phyloP scores from a whole-genome alignment of 2,797 vertebrate species.

The Sternotherus odoratus region DNA sequence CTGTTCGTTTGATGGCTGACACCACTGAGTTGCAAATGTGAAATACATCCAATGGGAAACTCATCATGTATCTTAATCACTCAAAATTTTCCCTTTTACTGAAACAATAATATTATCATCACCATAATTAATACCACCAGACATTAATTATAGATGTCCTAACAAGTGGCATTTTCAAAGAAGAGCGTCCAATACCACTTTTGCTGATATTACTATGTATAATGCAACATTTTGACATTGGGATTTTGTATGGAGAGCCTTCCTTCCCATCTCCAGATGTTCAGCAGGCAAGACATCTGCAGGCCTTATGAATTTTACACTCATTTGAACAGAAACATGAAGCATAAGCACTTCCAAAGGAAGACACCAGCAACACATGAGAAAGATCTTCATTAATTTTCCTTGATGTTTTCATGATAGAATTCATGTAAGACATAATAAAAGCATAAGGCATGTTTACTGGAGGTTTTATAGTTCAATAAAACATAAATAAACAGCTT shows the following conservation, averaged over 20 bases:
- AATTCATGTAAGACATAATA: conserved; percentile 62
- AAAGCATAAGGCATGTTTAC: conserved; percentile 71
- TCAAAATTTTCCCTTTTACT: not conserved
- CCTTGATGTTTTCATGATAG: conserved; percentile 32
- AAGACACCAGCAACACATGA: conserved; percentile 57
- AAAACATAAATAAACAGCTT: conserved; percentile 81
- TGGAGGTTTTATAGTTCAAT: conserved; percentile 74
- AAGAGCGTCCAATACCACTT: not conserved
- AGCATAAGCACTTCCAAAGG: conserved; percentile 45
- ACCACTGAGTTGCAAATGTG: not conserved
- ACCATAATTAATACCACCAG: not conserved
- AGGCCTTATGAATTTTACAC: conserved; percentile 39
- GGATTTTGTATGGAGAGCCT: not conserved
- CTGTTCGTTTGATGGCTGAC: not conserved
- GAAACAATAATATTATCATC: not conserved
- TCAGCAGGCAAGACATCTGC: conserved; percentile 66
- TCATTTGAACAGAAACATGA: not conserved
- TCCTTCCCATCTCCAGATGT: conserved; percentile 44
- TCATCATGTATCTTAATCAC: not conserved
- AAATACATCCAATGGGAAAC: not conserved
- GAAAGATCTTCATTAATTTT: conserved; percentile 54
- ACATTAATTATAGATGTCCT: not conserved
- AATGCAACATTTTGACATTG: not conserved
- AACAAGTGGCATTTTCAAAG: not conserved
- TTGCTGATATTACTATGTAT: not conserved